Base-by-base conservation (phyloP, 2,113 vertebrate genomes). In the Aythya baeri region DNA sequence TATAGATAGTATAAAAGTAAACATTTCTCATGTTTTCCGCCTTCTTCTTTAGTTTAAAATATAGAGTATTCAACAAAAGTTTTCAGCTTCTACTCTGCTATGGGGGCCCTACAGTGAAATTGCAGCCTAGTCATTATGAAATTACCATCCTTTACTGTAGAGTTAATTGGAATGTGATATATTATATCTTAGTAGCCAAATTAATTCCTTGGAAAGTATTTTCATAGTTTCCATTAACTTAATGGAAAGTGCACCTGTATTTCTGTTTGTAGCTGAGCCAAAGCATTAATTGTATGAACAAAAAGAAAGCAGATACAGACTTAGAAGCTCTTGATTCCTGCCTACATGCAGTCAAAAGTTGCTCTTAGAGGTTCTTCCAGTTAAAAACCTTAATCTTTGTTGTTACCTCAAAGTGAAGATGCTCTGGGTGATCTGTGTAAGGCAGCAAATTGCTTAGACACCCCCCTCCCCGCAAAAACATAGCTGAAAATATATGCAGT, bases 161-260 rank as follows among this genome's bases (percentile, higher is more conserved):
- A 93, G 67, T 93, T 94, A 97, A 95, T 93, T 95, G 86, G 94
- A 94, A 94, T 70, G 66, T 89, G 93, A 96, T 95, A 82, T 92
- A 97, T 87, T 94, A 54, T 73, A 86, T 94, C 62, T 62, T 89
- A 75, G 88, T 72, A 85, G 94, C 93, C 86, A 97, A 61, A 96
- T 91, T 88, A 88, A 95, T 96, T 96, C 93, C 91, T 95, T 94
- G 88, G 94, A 95, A 96, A 92, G 92, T 94, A 93, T 93, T 94
- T 95, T 93, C 44, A 55, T 87, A 66, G 80, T 92, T 92, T 96
- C 90, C 96, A 97, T 97, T 96, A 96, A 93, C 93, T 94, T 96
- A 93, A 96, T 96, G 92, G 93, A 96, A 70, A 82, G 75, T 93
- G 74, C 71, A 95, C 91, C 92, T 97, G 66, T 94, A 84, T 93